phyloP scores from a whole-genome alignment of 2,888 invertebrate genomes.

The Dicyrtomina minuta region DNA sequence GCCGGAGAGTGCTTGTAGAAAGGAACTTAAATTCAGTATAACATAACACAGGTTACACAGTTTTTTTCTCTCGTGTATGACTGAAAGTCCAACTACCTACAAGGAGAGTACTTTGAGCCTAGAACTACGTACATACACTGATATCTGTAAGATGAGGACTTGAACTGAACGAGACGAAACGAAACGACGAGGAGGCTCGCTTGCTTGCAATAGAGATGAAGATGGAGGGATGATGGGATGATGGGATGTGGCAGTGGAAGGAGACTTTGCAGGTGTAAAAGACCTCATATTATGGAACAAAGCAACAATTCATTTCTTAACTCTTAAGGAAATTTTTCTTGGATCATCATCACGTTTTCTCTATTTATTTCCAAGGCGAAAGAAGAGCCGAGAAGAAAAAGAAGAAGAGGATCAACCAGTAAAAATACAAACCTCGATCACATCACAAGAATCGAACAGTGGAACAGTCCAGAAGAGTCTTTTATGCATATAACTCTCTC shows the following conservation, averaged over 20 bases:
- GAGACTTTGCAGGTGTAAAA: constrained; percentile 19
- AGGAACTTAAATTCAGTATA: no score
- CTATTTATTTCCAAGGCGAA: constrained; percentile 21
- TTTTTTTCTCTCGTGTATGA: neutral
- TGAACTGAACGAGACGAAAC: no score
- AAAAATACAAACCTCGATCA: constrained; percentile 20
- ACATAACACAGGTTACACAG: no score
- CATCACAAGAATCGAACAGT: neutral
- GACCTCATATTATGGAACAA: constrained; percentile 27
- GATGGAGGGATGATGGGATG: constrained; percentile 2
- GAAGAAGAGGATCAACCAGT: neutral
- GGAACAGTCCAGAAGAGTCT: constrained; percentile 6
- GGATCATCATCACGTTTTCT: constrained; percentile 29
- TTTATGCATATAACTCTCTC: neutral
- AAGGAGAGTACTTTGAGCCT: no score
- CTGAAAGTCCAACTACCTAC: no score
- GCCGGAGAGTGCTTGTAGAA: no score
- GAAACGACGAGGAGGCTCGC: no score
- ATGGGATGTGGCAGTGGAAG: constrained; percentile 10
- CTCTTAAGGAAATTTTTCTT: constrained; percentile 5
- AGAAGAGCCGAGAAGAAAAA: neutral
- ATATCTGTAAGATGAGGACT: no score
- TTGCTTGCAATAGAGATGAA: neutral
- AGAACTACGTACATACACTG: neutral
- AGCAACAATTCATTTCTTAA: constrained; percentile 26